These are phyloP conservation scores for Sciaenops ocellatus DNA, from an alignment of 2,797 vertebrate genomes.

Conservation along the genomic window DNA sequence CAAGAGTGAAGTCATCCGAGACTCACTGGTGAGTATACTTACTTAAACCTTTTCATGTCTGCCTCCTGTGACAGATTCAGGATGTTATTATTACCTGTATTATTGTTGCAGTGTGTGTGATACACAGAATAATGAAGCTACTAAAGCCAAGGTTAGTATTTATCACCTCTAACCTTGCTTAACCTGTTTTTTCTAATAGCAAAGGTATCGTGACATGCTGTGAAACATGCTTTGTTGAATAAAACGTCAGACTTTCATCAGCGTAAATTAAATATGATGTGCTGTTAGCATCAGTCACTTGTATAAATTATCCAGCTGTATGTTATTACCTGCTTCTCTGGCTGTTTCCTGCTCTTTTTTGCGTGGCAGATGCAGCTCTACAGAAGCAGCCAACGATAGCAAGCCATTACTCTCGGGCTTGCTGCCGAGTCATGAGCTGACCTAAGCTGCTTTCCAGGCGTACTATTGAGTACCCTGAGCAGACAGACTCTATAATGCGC, in stretches of 20 bases:
- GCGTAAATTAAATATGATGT: constrained; percentile 22
- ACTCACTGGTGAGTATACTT: constrained; percentile 95
- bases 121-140: neutral
- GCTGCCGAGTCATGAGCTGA: constrained; percentile 65
- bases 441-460: constrained; percentile 70
- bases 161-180: neutral
- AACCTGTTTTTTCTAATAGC: constrained; percentile 6
- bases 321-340: constrained; percentile 7
- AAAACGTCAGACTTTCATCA: constrained; percentile 15
- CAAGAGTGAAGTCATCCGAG: constrained; percentile 97
- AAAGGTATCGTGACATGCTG: neutral
- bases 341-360: constrained; percentile 4
- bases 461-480: constrained; percentile 19
- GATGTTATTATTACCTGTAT: constrained; percentile 18
- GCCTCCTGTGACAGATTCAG: neutral
- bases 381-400: constrained; percentile 35
- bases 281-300: neutral
- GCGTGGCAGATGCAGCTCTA: constrained; percentile 14
- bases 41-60: constrained; percentile 11
- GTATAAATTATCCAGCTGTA: constrained; percentile 2
- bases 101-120: neutral
- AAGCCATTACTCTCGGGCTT: constrained; percentile 46
- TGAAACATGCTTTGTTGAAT: neutral
- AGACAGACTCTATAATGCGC: constrained; percentile 37
- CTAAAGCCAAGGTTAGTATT: too few species aligned